phyloP scores from a whole-genome alignment of 2,113 vertebrate genomes.

The Aptenodytes forsteri region DNA sequence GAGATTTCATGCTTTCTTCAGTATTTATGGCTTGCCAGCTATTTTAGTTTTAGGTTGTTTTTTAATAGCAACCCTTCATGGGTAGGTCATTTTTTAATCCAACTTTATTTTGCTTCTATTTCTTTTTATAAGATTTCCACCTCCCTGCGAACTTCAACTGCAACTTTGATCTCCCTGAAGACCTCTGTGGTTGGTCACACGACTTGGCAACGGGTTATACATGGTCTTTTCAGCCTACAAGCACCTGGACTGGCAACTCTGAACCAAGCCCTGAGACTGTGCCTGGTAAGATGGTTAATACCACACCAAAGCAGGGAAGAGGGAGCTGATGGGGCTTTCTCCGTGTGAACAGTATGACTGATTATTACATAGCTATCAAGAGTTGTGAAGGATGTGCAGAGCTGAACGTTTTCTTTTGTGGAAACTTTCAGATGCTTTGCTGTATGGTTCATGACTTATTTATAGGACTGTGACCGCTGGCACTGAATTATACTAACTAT shows the following conservation, averaged over 20 bases:
- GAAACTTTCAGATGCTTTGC: slow-evolving; percentile 1
- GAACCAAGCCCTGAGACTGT: slow-evolving; percentile 70
- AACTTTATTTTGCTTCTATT: slow-evolving; percentile 57
- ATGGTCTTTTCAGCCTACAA: slow-evolving; percentile 83
- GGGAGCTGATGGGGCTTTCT: background rate
- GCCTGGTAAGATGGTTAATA: slow-evolving; percentile 72
- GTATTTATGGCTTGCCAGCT: slow-evolving; percentile 51
- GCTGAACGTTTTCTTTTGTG: background rate
- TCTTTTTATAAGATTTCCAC: slow-evolving; percentile 69
- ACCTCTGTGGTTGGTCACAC: slow-evolving; percentile 91
- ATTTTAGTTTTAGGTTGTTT: background rate
- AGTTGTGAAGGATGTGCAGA: background rate
- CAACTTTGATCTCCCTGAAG: slow-evolving; percentile 87
- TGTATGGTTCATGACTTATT: slow-evolving; percentile 3
- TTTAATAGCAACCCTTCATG: slow-evolving; percentile 1
- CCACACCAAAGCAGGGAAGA: background rate
- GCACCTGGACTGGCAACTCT: slow-evolving; percentile 75
- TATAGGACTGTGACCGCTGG: background rate
- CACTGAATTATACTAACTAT: background rate
- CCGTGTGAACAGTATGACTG: background rate
- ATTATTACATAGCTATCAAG: background rate
- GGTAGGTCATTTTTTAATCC: slow-evolving; percentile 30
- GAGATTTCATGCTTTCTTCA: slow-evolving; percentile 47
- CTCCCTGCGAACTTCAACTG: slow-evolving; percentile 86
- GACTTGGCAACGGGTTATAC: slow-evolving; percentile 85